Base-by-base conservation (phyloP, 2,113 vertebrate species). In the Heterotis niloticus region DNA sequence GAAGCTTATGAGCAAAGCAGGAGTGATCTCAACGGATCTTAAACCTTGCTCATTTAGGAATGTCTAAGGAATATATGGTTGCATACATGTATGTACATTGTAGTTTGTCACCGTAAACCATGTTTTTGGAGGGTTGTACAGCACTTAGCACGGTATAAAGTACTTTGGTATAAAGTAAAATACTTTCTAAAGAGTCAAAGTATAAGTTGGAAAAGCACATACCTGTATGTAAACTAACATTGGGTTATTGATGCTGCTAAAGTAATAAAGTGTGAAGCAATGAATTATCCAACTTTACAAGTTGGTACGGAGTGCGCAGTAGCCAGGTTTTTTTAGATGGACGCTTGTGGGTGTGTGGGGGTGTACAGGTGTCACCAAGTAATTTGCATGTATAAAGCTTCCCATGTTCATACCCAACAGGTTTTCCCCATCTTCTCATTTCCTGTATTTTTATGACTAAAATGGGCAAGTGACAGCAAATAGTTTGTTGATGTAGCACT, bases 371-470 rank as follows among this genome's bases (percentile, higher is more conserved):
- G 3, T 44, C 7, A 4, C 34, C 34, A 34, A 51, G 16, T 68
- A 7, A 51, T 51, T 17, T 51, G 17, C 34, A 70, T 70, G 28
- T 56, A 16, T 24, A 24, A 77, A 56, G 62, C 17, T 44, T 64
- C 64, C 64, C 75, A 67, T 76, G 60, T 77, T 77, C 66, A 23
- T 66, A 77, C 66, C 75, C 66, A 77, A 77, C 64, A 77, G 64
- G 34, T 66, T 77, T 24, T 34, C 64, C 20, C 26, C 20, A 72
- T 52, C 13, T 71, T 54, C 34, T 54, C 18, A 62, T 12, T 71
- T 71, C 44, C 52, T 71, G 59, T 62, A 59, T 62, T 62, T 16
- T 20, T 12, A 62, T 62, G 59, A 62, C 12, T 62, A 62, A 44
- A 44, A 44, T 7, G 34, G 34, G 34, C 34, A 2, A 44, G 34